Percentiles rank a stretch among this genome's conserved stretches.
Conservation (phyloP, 1,140 invertebrate species). For the Hylyphantes graminicola region DNA sequence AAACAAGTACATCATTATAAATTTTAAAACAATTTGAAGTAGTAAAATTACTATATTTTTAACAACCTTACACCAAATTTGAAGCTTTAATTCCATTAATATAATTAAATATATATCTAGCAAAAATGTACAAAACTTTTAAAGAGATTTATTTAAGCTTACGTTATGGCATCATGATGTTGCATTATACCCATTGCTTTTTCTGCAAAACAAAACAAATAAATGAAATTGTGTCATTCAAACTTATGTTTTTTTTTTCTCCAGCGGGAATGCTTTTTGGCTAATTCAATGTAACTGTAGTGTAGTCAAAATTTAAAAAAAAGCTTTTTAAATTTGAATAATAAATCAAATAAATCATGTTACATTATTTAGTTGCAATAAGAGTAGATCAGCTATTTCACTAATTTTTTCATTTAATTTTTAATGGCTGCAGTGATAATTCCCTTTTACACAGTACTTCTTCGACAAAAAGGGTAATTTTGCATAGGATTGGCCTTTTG, state of each 20-base stretch:
- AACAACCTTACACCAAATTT: background rate
- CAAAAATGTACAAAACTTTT: too few relatives aligned
- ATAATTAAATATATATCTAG: background rate
- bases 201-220: slow-evolving; percentile 38
- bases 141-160: slow-evolving; percentile 61
- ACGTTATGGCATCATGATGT: slow-evolving; percentile 84
- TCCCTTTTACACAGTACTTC: too few relatives aligned
- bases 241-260: too few relatives aligned
- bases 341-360: background rate
- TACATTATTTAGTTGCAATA: too few relatives aligned
- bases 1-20: background rate
- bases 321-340: background rate
- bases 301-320: background rate
- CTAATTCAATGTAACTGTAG: too few relatives aligned
- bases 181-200: slow-evolving; percentile 82
- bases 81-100: background rate
- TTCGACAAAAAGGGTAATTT: too few relatives aligned
- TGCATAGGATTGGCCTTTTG: too few relatives aligned
- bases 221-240: background rate
- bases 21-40: background rate
- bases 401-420: too few relatives aligned
- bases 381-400: too few relatives aligned
- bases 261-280: too few relatives aligned
- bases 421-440: too few relatives aligned
- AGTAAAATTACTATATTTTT: background rate